Conservation (phyloP, 2,797 vertebrate genomes). For the Anolis apletophallus region DNA sequence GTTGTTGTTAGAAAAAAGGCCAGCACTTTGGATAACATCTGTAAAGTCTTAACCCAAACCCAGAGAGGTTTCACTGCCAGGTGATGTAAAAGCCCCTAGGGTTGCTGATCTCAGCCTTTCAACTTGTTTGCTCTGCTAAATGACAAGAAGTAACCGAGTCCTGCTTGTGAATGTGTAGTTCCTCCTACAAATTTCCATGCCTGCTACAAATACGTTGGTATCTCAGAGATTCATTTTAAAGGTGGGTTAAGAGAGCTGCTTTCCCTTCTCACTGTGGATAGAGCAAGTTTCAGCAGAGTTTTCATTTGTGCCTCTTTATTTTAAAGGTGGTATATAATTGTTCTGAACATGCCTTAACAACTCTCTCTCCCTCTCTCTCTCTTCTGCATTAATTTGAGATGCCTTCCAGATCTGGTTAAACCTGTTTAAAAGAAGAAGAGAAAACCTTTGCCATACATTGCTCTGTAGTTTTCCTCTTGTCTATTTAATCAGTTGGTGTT, state of each 20-base stretch:
- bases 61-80: no score
- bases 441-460: not conserved
- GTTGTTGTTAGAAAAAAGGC: no score
- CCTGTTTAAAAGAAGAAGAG: not conserved
- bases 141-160: not conserved
- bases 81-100: no score
- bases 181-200: not conserved
- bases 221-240: not conserved
- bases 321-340: not conserved
- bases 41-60: no score
- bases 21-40: no score
- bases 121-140: not conserved
- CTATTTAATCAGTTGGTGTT: not conserved
- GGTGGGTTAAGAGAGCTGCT: not conserved
- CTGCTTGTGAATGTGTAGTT: not conserved
- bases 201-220: no score
- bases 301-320: not conserved
- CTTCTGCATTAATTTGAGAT: not conserved
- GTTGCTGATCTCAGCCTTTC: no score
- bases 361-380: not conserved
- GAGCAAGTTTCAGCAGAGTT: not conserved
- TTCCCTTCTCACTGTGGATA: not conserved
- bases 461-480: constrained; percentile 11
- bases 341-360: not conserved
- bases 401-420: not conserved